Base-by-base conservation (phyloP, 1,140 invertebrate species). In the Belonocnema kinseyi region DNA sequence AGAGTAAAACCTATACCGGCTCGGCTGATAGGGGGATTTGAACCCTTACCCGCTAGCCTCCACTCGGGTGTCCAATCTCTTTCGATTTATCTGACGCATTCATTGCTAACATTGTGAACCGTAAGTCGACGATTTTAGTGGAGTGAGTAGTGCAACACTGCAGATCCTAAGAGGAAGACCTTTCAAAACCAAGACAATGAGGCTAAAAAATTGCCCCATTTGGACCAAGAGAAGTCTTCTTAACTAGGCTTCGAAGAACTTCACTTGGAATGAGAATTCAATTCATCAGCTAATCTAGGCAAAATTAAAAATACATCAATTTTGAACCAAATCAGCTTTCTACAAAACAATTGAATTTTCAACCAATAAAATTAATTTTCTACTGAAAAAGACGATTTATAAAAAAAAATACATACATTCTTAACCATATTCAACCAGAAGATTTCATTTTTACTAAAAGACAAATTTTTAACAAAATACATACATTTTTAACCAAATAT, bases 51-150 rank as follows among this genome's bases (percentile, higher is more conserved):
- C 58, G 61, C 71, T 56, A 72, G 21, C 51, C 51, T 56, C 54
- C 52, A n/a, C 17, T 56, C 52, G 51, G 54, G 46, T 72, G 74
- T 54, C 61, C 61, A 66, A 79, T 79, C 70, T 46, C 61, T 50
- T 4, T 77, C 70, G 61, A 74, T 80, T 77, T 77, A 77, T 80
- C 52, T 73, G 72, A 56, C 53, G 74, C 75, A 77, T 76, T 76
- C 66, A 79, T 76, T 56, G 71, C 61, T 46, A 46, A 46, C 40
- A 46, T 46, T 46, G 10, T 46, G 40, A 46, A 46, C 11, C 7
- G 40, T 46, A 26, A 66, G 46, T 66, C 61, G 26, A 46, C 61
- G 26, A 56, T 40, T 66, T 66, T 5, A 40, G 26, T 66, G 33
- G 61, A 14, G 61, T 66, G 61, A 40, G 21, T 26, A 54, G 17